Conservation (phyloP, 2,113 vertebrate species). For the Excalfactoria chinensis region DNA sequence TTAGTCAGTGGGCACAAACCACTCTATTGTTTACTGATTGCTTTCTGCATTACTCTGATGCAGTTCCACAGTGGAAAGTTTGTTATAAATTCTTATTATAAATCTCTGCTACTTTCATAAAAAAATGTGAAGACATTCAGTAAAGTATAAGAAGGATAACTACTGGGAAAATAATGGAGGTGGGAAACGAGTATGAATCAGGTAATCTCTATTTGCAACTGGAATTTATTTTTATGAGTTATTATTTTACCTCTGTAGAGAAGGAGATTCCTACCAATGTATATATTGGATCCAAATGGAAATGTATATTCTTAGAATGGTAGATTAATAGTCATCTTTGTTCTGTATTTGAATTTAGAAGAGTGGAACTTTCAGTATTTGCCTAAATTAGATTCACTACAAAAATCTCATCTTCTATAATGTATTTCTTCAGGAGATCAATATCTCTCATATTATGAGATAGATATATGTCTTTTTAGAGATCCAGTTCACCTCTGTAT, state of each 20-base stretch:
- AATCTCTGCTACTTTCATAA: not conserved
- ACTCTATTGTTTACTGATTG: rapidly evolving
- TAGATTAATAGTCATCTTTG: not conserved
- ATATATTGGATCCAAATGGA: not conserved
- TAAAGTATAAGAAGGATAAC: not conserved
- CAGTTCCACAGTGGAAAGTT: not conserved
- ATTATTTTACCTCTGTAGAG: not conserved
- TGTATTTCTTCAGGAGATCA: not conserved
- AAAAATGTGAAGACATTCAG: not conserved
- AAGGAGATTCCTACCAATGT: not conserved
- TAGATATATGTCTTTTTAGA: not conserved
- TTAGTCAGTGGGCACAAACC: not conserved
- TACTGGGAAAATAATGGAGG: not conserved
- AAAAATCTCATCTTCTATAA: not conserved
- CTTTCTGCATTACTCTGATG: not conserved
- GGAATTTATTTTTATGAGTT: not conserved
- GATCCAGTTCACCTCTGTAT: not conserved
- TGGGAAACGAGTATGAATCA: not conserved
- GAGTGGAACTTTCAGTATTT: not conserved
- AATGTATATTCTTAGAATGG: not conserved
- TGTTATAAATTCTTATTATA: not conserved
- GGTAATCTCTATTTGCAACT: not conserved
- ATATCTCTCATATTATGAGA: rapidly evolving
- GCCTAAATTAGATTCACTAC: not conserved
- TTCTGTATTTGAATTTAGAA: not conserved